Percentiles rank a stretch among this genome's conserved stretches.
Conservation (phyloP, 2,888 invertebrate species). For the Azorinus chamasolen region DNA sequence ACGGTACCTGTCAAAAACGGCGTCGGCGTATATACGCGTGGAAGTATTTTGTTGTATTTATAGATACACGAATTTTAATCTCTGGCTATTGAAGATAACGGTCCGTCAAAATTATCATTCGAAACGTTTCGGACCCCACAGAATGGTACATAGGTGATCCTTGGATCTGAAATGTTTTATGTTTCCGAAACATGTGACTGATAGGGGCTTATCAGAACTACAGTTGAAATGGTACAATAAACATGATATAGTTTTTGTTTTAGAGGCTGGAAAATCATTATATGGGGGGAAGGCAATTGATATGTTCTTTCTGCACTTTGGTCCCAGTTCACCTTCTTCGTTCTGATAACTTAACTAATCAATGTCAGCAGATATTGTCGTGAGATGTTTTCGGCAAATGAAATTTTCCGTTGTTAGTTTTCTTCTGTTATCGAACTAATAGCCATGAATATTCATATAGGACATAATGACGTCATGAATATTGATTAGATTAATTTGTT, state of each 20-base stretch:
- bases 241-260: neutral
- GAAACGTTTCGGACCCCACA: slow-evolving; percentile 31
- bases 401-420: too few species aligned
- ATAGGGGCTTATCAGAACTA: slow-evolving; percentile 35
- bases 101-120: slow-evolving; percentile 1
- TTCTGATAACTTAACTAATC: too few species aligned
- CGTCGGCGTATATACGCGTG: slow-evolving; percentile 24
- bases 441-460: too few species aligned
- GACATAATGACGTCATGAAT: too few species aligned
- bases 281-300: neutral
- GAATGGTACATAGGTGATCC: slow-evolving; percentile 27
- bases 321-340: neutral
- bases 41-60: slow-evolving; percentile 21
- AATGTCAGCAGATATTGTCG: too few species aligned
- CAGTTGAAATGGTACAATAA: neutral
- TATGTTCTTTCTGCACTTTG: neutral
- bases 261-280: neutral
- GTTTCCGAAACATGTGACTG: slow-evolving; percentile 17
- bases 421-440: too few species aligned
- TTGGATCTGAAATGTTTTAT: slow-evolving; percentile 46
- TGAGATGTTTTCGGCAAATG: too few species aligned
- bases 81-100: slow-evolving; percentile 6
- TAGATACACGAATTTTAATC: slow-evolving; percentile 8
- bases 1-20: slow-evolving; percentile 39
- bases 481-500: too few species aligned